phyloP scores from a whole-genome alignment of 2,797 vertebrate species.

The Numenius phaeopus region DNA sequence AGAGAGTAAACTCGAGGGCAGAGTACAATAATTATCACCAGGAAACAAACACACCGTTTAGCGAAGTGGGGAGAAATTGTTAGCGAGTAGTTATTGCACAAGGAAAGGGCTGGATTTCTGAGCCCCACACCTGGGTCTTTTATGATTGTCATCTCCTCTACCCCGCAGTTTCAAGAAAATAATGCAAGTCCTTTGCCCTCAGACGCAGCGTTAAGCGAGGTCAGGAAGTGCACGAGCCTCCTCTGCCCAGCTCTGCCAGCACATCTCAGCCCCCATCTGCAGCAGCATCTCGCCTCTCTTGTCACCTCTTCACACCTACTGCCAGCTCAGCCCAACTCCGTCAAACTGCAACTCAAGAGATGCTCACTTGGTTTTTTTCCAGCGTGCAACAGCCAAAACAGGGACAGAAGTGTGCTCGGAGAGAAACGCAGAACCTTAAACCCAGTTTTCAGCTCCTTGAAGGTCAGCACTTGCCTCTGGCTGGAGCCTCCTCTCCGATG shows the following conservation, averaged over 20 bases:
- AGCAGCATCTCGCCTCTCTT: background rate
- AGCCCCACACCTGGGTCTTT: constrained; percentile 28
- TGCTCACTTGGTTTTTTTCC: background rate
- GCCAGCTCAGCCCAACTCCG: background rate
- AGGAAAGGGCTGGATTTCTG: background rate
- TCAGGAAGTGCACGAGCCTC: background rate
- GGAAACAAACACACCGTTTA: constrained; percentile 34
- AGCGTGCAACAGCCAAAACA: background rate
- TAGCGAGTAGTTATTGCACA: background rate
- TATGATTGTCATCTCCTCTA: background rate
- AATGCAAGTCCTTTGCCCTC: background rate
- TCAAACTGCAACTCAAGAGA: background rate
- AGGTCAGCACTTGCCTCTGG: background rate
- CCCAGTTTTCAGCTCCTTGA: background rate
- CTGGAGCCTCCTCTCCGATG: background rate
- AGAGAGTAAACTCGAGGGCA: constrained; percentile 50
- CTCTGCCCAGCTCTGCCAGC: background rate
- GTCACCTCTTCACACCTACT: background rate
- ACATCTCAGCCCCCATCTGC: background rate
- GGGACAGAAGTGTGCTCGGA: background rate
- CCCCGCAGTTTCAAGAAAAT: background rate
- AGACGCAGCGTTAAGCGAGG: background rate
- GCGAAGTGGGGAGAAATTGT: constrained; percentile 39
- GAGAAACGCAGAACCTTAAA: background rate
- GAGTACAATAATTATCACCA: constrained; percentile 55